Evolutionary conservation across 2,797 vertebrate genomes (phyloP), one percentile per base, ranked within the genome.

Genomic region (Dallia pectoralis): DNA sequence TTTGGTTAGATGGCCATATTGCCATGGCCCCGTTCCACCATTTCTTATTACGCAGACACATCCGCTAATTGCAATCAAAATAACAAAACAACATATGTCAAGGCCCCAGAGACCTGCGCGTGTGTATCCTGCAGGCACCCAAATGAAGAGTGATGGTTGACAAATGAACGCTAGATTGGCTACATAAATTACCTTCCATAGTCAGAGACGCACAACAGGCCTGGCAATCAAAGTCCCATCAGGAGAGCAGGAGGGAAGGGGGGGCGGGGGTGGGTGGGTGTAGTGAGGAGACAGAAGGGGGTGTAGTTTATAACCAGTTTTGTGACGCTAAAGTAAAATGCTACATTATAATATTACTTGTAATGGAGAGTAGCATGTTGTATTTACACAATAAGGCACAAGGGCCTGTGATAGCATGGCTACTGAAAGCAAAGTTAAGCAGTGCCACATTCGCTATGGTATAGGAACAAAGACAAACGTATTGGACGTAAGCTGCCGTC

Each of bases 61-160:
- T 88, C 84, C 85, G 75, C 86, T 92, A 91, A 91, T 91, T 91
- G 87, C 88, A 90, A 89, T 89, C 83, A 91, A 87, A 91, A 91
- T 88, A 89, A 90, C 89, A 89, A 89, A 91, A 91, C 88, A 90
- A 85, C 91, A 91, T 91, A 91, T 90, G 88, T 88, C 87, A 88
- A 86, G 82, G 80, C 90, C 82, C 86, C 74, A 70, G 91, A 87
- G 89, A 82, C 80, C 74, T 78, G 73, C 79, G 79, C 78, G 73
- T 68, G 80, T 72, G 74, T 82, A 81, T 89, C 89, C 86, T 82
- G 85, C 88, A 86, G 88, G 85, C 86, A 83, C 67, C 74, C 83
- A 89, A 87, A 92, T 89, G 85, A 88, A 89, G 91, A 91, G 90
- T 90, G 90, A 93, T 90, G 87, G 86, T 89, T 90, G 89, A 91